phyloP scores from a whole-genome alignment of 1,140 invertebrate species.

The Drosophila pallidifrons region DNA sequence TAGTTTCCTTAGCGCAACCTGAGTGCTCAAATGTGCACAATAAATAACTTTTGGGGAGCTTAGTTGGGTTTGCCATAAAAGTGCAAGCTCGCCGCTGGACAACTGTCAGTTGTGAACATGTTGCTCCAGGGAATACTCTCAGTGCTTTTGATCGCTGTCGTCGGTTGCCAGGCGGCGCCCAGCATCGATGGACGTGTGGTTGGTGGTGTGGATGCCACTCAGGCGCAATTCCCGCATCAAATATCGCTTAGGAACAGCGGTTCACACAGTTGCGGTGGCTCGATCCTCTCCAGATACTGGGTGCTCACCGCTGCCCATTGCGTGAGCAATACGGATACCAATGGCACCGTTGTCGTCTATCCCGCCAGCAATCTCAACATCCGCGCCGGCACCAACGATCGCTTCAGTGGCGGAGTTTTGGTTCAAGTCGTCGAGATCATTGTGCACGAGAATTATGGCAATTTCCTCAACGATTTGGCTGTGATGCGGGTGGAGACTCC shows the following conservation, averaged over 20 bases:
- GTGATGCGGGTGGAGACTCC: constrained; percentile 82
- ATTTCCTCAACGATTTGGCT: constrained; percentile 85
- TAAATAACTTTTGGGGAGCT: constrained; percentile 1
- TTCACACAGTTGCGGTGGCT: constrained; percentile 86
- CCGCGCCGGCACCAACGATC: constrained; percentile 63
- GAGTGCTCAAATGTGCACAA: no score
- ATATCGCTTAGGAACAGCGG: constrained; percentile 82
- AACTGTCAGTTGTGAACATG: constrained; percentile 8
- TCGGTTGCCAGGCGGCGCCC: constrained; percentile 42
- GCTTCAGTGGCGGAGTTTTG: constrained; percentile 57
- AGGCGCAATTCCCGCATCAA: constrained; percentile 85
- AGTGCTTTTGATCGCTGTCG: constrained; percentile 2
- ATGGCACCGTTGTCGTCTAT: neutral
- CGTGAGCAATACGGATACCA: constrained; percentile 34
- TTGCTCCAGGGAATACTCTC: neutral
- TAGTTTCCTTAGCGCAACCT: neutral
- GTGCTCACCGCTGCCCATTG: constrained; percentile 88
- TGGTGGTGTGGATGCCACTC: constrained; percentile 84
- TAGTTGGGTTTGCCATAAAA: constrained; percentile 1
- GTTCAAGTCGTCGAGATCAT: constrained; percentile 53
- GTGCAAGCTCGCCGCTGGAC: neutral
- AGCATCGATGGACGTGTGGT: constrained; percentile 78
- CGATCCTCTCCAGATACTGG: constrained; percentile 86
- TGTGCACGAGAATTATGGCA: constrained; percentile 81
- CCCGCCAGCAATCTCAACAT: constrained; percentile 34